phyloP scores from a whole-genome alignment of 2,113 vertebrate genomes.

The Apteryx owenii region DNA sequence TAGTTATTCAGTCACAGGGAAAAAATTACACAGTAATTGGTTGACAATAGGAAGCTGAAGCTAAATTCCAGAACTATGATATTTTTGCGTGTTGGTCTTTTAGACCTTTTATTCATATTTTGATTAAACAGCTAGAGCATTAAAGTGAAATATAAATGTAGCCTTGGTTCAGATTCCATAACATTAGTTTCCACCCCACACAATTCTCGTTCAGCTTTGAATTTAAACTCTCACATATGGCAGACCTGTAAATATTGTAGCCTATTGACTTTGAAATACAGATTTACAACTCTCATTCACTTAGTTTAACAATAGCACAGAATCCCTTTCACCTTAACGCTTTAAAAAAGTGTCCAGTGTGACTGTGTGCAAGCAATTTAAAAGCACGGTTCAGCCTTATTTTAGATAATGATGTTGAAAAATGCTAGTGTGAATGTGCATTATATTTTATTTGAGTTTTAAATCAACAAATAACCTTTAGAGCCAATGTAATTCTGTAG shows the following conservation, averaged over 20 bases:
- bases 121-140: constrained; percentile 98
- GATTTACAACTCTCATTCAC: constrained; percentile 47
- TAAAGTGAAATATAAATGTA: constrained; percentile 86
- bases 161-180: constrained; percentile 77
- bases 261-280: constrained; percentile 75
- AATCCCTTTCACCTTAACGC: constrained; percentile 19
- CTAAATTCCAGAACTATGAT: constrained; percentile 92
- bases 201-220: constrained; percentile 59
- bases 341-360: neutral
- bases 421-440: neutral
- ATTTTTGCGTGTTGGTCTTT: constrained; percentile 90
- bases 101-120: constrained; percentile 85
- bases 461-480: neutral
- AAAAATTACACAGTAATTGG: constrained; percentile 99
- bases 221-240: constrained; percentile 64
- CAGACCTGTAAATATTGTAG: constrained; percentile 54
- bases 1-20: constrained; percentile 98
- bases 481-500: neutral
- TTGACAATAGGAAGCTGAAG: constrained; percentile 95
- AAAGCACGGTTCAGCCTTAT: neutral
- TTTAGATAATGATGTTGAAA: neutral
- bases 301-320: constrained; percentile 32
- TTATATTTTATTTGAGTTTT: neutral
- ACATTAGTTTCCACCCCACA: constrained; percentile 67
- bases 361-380: neutral